Evolutionary conservation across 2,797 vertebrate species (phyloP).

Genomic region (Octomys mimax): DNA sequence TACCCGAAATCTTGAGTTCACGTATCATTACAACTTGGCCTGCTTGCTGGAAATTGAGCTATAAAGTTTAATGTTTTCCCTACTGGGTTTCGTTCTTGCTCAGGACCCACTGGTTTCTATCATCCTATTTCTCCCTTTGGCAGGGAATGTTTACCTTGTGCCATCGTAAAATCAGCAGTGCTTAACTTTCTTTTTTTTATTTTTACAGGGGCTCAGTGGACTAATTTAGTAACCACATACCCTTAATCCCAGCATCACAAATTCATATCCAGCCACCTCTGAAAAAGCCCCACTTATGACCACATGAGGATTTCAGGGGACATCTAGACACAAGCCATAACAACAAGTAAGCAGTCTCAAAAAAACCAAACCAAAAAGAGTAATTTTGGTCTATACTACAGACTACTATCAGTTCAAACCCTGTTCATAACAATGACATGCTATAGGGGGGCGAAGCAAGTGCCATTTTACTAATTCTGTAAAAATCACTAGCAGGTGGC

Average conservation of each 20-base stretch:
- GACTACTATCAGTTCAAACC: constrained; percentile 2
- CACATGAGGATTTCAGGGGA: neutral
- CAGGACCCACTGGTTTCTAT: neutral
- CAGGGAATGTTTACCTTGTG: neutral
- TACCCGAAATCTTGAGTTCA: neutral
- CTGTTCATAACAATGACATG: neutral
- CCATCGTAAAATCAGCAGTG: neutral
- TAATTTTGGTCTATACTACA: neutral
- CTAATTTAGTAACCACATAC: neutral
- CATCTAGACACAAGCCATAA: neutral
- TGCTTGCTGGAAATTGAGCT: neutral
- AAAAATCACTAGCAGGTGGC: neutral
- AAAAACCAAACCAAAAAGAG: neutral
- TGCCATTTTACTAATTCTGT: constrained; percentile 45
- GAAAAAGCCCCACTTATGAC: neutral
- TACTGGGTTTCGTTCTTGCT: neutral
- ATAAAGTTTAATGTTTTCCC: neutral
- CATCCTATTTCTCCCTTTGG: neutral
- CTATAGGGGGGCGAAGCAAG: neutral
- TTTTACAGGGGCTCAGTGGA: neutral
- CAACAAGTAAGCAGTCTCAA: neutral
- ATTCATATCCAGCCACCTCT: neutral
- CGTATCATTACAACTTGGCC: neutral
- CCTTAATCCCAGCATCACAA: neutral
- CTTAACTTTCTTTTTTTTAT: neutral